phyloP scores from a whole-genome alignment of 2,888 invertebrate species.

The Pterostichus madidus region DNA sequence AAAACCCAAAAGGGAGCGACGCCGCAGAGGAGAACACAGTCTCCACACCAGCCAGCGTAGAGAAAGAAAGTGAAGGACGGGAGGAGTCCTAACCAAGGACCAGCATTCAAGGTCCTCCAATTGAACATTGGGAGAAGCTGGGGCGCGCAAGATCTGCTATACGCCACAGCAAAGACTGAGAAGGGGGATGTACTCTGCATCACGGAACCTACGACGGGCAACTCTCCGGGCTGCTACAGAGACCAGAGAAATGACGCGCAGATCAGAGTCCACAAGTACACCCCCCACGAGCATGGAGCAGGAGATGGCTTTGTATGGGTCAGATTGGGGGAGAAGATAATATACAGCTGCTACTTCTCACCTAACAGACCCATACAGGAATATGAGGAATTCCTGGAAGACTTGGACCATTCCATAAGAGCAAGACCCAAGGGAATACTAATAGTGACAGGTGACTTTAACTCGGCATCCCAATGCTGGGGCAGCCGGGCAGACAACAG shows the following conservation, averaged over 20 bases:
- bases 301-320: conserved; percentile 14
- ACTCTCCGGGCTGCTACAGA: not conserved
- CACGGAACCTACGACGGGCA: not conserved
- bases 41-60: no score
- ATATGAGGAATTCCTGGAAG: not conserved
- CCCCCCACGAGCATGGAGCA: no score
- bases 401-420: not conserved
- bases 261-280: not conserved
- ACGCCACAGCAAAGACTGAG: conserved; percentile 1
- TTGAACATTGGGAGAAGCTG: conserved; percentile 18
- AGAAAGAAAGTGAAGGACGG: no score
- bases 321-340: not conserved
- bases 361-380: conserved; percentile 10
- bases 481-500: no score
- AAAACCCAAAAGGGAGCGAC: no score
- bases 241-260: not conserved
- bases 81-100: no score
- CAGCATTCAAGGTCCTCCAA: not conserved
- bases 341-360: conserved; percentile 16
- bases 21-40: no score
- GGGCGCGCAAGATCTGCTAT: conserved; percentile 15
- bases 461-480: no score
- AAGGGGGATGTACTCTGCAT: not conserved
- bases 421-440: not conserved
- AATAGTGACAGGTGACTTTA: not conserved